Evolutionary conservation across 2,797 vertebrate species (phyloP).

Genomic region (Enoplosus armatus): DNA sequence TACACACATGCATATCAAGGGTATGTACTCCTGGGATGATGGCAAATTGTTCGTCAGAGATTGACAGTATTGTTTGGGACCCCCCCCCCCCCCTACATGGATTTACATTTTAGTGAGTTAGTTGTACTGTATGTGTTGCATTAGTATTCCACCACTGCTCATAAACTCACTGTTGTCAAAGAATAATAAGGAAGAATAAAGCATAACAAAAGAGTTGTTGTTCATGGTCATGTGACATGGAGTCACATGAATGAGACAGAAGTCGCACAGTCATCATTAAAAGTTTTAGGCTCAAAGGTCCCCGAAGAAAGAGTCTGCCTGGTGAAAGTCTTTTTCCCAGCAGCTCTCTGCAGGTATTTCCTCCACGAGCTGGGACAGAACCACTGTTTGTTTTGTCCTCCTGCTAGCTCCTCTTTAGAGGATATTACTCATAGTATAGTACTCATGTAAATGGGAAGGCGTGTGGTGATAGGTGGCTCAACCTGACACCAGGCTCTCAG

Average conservation of each 20-base stretch:
- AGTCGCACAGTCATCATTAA: too few relatives aligned
- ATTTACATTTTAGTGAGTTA: constrained; percentile 58
- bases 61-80: constrained; percentile 59
- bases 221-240: too few relatives aligned
- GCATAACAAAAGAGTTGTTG: too few relatives aligned
- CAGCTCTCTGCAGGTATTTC: constrained; percentile 85
- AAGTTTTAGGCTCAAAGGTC: too few relatives aligned
- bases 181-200: too few relatives aligned
- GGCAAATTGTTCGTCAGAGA: constrained; percentile 58
- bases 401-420: constrained; percentile 68
- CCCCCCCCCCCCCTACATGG: constrained; percentile 29
- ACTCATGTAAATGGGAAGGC: constrained; percentile 40
- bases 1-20: constrained; percentile 52
- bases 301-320: constrained; percentile 70
- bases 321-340: constrained; percentile 66
- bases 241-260: too few relatives aligned
- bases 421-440: constrained; percentile 63
- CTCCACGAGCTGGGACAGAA: constrained; percentile 74
- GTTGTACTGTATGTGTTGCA: constrained; percentile 39
- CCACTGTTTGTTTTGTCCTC: constrained; percentile 82
- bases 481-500: constrained; percentile 26
- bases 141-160: constrained; percentile 56
- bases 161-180: constrained; percentile 51
- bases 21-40: constrained; percentile 50
- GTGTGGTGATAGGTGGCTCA: constrained; percentile 37